Percentiles rank a stretch among this genome's conserved stretches.
These are phyloP conservation scores for Camelus dromedarius DNA, from an alignment of 2,113 vertebrate genomes.

Conservation along the genomic window DNA sequence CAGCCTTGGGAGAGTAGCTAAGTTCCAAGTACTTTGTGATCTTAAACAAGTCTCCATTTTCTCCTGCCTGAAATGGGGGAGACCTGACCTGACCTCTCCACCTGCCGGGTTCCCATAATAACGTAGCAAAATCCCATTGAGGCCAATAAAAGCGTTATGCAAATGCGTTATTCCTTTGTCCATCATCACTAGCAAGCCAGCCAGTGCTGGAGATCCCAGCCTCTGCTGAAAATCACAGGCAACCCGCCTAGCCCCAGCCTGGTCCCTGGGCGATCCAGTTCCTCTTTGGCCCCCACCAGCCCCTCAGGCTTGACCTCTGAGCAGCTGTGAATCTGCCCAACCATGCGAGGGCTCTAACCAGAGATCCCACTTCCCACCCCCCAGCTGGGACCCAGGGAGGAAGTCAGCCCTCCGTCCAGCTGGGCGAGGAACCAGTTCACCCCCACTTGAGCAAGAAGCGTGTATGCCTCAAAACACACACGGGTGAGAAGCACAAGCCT, in stretches of 20 bases:
- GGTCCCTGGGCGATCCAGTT: neutral
- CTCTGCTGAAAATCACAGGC: neutral
- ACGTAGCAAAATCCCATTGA: neutral
- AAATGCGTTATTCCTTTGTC: neutral
- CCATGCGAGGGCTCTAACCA: neutral
- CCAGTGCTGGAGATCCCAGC: neutral
- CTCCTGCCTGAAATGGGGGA: neutral
- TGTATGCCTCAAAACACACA: neutral
- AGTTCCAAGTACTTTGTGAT: neutral
- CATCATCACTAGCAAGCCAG: neutral
- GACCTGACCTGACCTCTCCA: neutral
- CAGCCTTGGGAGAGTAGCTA: neutral
- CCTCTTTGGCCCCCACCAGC: neutral
- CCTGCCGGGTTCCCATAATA: neutral
- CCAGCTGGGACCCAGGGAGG: neutral
- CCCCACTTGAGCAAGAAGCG: neutral
- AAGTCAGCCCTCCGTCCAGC: slow-evolving; percentile 54
- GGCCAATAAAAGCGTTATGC: neutral
- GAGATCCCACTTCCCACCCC: neutral
- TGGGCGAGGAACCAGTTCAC: neutral
- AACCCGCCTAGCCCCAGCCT: neutral
- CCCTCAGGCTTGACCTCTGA: neutral
- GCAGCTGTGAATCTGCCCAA: slow-evolving; percentile 50
- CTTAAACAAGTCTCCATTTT: neutral
- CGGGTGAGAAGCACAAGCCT: neutral